Evolutionary conservation across 2,888 invertebrate species (phyloP), one percentile per base, ranked within the genome.

Genomic region (Ichneumoninae sp.): DNA sequence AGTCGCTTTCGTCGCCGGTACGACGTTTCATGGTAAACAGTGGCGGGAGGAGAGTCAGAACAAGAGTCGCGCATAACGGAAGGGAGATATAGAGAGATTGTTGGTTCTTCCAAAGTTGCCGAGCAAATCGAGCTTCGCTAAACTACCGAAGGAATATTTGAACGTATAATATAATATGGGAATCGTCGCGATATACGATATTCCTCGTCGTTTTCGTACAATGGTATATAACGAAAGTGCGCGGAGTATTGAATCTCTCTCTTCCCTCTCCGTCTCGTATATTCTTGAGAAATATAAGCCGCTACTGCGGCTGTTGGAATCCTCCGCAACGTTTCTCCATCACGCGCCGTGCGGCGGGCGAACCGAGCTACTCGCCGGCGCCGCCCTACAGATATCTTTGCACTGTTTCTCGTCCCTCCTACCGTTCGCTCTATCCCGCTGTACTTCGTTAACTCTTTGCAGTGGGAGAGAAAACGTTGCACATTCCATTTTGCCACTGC

Each of bases 401-500:
- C 74, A 50, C 60, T 74, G 36, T 74, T 52, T 77, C 74, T 52
- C 74, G 19, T 69, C 30, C 7, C n/a, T 33, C 52, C 70, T 75
- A 16, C 44, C 57, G 26, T 76, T 66, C 63, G 50, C 77, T 57
- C 60, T 73, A 44, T 74, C 60, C 26, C 63, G 70, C 33, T 30
- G 73, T 70, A 44, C 74, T 69, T 74, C 70, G 63, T 54, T 77
- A 47, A 78, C 60, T 50, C 60, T 19, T 60, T n/a, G 50, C 69
- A 75, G 47, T 65, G 65, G 26, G 66, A 75, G 63, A 68, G 50
- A 70, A 81, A 70, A 85, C 81, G 74, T 70, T 81, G 74, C 81
- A 78, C 81, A 81, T 81, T 81, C 78, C 81, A 70, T 79, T 75
- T 81, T 68, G 73, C 76, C 80, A 65, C 65, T 68, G 74, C 70